Conservation (phyloP, 2,797 vertebrate species). For the Phrynocephalus forsythii region DNA sequence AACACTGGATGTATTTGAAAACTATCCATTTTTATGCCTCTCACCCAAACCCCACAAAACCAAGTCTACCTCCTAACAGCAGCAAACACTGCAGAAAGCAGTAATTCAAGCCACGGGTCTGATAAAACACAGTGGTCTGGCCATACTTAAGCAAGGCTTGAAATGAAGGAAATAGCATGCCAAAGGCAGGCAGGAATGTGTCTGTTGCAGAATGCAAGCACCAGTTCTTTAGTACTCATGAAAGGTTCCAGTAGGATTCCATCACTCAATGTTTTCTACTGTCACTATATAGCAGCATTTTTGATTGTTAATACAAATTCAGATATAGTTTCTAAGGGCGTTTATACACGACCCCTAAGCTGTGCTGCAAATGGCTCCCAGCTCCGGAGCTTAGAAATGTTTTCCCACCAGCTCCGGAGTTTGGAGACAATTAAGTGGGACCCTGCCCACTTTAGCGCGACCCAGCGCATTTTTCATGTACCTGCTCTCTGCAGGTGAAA, state of each 20-base stretch:
- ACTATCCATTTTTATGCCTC: not conserved
- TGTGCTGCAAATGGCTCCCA: too few species aligned
- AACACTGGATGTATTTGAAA: not conserved
- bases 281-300: constrained; percentile 1
- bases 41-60: not conserved
- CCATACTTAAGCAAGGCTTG: not conserved
- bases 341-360: too few species aligned
- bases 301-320: not conserved
- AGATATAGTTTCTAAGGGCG: not conserved
- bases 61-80: not conserved
- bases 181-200: not conserved
- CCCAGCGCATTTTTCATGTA: too few species aligned
- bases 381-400: too few species aligned
- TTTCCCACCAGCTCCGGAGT: too few species aligned
- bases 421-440: too few species aligned
- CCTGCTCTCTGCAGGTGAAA: too few species aligned
- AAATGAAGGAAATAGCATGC: not conserved
- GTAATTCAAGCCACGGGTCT: not conserved
- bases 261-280: constrained; percentile 3
- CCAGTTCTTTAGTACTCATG: not conserved
- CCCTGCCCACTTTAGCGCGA: too few species aligned
- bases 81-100: not conserved
- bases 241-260: not conserved
- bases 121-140: not conserved
- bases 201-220: not conserved